Evolutionary conservation across 1,140 invertebrate genomes (phyloP).

Genomic region (Procambarus clarkii): DNA sequence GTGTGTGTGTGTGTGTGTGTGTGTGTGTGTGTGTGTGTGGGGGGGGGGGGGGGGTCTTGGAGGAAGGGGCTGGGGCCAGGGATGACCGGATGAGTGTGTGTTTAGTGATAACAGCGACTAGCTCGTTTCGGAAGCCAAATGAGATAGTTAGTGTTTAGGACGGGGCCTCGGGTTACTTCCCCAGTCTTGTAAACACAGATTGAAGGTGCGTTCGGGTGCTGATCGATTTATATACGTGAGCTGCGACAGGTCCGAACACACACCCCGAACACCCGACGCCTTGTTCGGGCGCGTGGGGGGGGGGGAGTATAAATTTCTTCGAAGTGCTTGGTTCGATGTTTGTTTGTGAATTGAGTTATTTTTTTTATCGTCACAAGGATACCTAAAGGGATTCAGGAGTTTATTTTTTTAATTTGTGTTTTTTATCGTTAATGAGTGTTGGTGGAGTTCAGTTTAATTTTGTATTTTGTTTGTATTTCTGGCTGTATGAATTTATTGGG

Average conservation of each 20-base stretch:
- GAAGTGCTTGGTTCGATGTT: background rate
- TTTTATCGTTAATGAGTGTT: background rate
- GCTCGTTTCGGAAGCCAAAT: conserved; percentile 23
- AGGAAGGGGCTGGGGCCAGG: background rate
- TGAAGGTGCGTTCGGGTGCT: background rate
- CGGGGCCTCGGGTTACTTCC: background rate
- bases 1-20: too few relatives aligned
- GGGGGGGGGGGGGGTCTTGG: too few relatives aligned
- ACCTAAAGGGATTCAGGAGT: background rate
- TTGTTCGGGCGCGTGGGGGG: background rate
- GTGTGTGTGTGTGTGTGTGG: too few relatives aligned
- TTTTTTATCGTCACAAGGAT: background rate
- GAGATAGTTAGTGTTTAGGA: conserved; percentile 29
- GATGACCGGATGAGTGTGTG: conserved; percentile 29
- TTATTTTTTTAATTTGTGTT: background rate
- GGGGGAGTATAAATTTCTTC: background rate
- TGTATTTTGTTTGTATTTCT: too few relatives aligned
- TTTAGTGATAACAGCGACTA: conserved; percentile 27
- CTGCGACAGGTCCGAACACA: too few relatives aligned
- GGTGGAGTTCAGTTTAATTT: too few relatives aligned
- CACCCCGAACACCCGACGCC: background rate
- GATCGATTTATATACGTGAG: background rate
- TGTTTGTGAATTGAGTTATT: background rate
- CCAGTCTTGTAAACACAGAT: background rate
- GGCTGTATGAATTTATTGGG: too few relatives aligned